Evolutionary conservation across 53 echinoderm and acorn worm species (phyloP).

Genomic region (Holothuria scabra): DNA sequence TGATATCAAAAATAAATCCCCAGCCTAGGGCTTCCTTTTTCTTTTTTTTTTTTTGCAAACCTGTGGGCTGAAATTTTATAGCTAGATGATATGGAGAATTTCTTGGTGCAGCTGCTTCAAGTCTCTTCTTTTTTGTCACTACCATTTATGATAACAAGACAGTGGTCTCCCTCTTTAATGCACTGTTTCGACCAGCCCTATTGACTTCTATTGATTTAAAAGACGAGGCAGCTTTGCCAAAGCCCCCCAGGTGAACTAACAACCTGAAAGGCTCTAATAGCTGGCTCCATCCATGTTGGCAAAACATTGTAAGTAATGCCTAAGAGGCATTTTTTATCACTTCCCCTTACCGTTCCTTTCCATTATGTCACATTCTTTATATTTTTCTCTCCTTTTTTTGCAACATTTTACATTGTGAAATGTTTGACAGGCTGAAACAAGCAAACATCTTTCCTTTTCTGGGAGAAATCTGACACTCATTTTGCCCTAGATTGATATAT

Average conservation of each 20-base stretch:
- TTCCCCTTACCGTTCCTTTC: conserved; percentile 3
- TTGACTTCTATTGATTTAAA: conserved; percentile 38
- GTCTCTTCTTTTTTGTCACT: no score
- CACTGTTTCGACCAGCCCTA: conserved; percentile 5
- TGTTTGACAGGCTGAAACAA: background rate
- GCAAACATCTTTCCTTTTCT: conserved; percentile 30
- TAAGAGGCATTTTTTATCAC: conserved; percentile 32
- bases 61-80: conserved; percentile 4
- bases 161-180: conserved; percentile 7
- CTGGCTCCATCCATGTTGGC: conserved; percentile 16
- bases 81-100: background rate
- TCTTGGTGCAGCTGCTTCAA: conserved; percentile 12
- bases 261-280: conserved; percentile 38
- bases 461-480: background rate
- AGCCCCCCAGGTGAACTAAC: conserved; percentile 27
- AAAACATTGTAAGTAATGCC: conserved; percentile 46
- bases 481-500: background rate
- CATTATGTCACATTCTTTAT: conserved; percentile 21
- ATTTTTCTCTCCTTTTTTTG: no score
- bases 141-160: background rate
- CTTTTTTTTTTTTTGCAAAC: background rate
- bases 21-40: conserved; percentile 1
- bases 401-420: conserved; percentile 22
- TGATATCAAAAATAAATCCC: background rate
- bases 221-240: background rate